A percentile compares a stretch with the other conserved stretches of the same genome.
phyloP scores from a whole-genome alignment of 2,888 invertebrate genomes.

The Mayetiola destructor region DNA sequence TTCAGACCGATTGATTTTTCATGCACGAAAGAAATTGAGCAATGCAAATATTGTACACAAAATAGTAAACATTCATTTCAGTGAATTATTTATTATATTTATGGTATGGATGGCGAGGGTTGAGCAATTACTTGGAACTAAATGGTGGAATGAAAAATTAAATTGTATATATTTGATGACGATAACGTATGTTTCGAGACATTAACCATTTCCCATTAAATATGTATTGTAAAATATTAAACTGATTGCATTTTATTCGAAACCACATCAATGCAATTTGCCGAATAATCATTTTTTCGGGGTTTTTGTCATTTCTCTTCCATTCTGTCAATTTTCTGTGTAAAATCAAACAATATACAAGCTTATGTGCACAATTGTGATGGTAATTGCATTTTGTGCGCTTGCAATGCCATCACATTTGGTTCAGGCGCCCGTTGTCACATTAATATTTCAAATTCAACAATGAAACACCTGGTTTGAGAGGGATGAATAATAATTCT shows the following conservation, averaged over 20 bases:
- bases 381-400: slow-evolving; percentile 1
- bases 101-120: too few species aligned
- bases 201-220: too few species aligned
- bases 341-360: background rate
- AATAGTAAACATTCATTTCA: too few species aligned
- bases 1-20: too few species aligned
- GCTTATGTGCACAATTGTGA: slow-evolving; percentile 3
- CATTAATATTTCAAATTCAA: slow-evolving; percentile 12
- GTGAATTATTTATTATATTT: too few species aligned
- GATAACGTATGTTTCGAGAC: slow-evolving; percentile 1
- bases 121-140: slow-evolving; percentile 1
- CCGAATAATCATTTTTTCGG: background rate
- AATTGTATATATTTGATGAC: slow-evolving; percentile 12
- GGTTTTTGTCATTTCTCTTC: background rate
- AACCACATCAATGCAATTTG: too few species aligned
- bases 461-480: slow-evolving; percentile 12
- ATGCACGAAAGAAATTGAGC: too few species aligned
- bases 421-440: slow-evolving; percentile 8
- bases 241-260: too few species aligned
- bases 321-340: background rate
- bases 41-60: too few species aligned
- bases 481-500: slow-evolving; percentile 11
- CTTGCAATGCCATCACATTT: slow-evolving; percentile 1
- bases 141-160: slow-evolving; percentile 11
- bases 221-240: too few species aligned